These are phyloP conservation scores for Diphyllodes magnificus DNA, from an alignment of 2,113 vertebrate species.

Conservation along the genomic window DNA sequence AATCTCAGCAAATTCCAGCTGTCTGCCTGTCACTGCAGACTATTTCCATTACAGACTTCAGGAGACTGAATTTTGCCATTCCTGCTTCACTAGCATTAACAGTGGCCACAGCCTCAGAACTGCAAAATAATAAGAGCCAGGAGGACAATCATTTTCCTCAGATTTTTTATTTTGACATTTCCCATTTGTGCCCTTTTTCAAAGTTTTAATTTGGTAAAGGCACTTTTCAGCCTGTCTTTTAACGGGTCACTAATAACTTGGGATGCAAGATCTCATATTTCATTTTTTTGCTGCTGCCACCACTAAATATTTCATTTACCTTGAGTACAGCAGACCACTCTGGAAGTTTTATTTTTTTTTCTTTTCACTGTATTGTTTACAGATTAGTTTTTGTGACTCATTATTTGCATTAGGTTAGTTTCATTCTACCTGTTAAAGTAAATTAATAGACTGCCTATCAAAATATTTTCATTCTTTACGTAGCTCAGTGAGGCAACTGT, in stretches of 20 bases:
- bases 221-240: slow-evolving; percentile 73
- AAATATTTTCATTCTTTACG: background rate
- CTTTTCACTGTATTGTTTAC: slow-evolving; percentile 30
- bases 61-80: slow-evolving; percentile 49
- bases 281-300: slow-evolving; percentile 68
- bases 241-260: slow-evolving; percentile 77
- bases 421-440: slow-evolving; percentile 36
- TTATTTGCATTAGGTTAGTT: slow-evolving; percentile 22
- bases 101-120: slow-evolving; percentile 56
- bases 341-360: background rate
- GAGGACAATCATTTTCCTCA: slow-evolving; percentile 69
- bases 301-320: slow-evolving; percentile 77
- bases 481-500: background rate
- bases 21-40: slow-evolving; percentile 18
- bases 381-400: slow-evolving; percentile 16
- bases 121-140: slow-evolving; percentile 66
- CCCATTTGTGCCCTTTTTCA: slow-evolving; percentile 71
- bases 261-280: slow-evolving; percentile 73
- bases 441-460: slow-evolving; percentile 21
- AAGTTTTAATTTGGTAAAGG: slow-evolving; percentile 78
- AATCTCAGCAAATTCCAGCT: slow-evolving; percentile 35
- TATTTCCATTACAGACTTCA: slow-evolving; percentile 57
- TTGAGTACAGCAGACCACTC: slow-evolving; percentile 47
- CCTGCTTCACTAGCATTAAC: slow-evolving; percentile 52
- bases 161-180: slow-evolving; percentile 74